phyloP scores from a whole-genome alignment of 1,140 invertebrate genomes.

The Tetragonula clypearis region DNA sequence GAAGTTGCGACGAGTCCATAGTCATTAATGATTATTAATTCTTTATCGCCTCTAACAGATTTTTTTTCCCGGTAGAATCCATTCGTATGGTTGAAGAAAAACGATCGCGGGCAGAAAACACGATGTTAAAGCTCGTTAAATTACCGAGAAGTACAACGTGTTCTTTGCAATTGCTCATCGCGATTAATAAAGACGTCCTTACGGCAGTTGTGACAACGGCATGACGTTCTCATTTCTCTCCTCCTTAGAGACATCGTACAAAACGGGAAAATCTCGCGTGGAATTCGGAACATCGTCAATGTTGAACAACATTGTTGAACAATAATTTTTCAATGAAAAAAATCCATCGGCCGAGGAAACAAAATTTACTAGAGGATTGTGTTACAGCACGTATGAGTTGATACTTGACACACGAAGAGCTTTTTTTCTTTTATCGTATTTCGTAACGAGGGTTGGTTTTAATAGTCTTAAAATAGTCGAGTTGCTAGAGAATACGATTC shows the following conservation, averaged over 20 bases:
- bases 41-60: conserved; percentile 65
- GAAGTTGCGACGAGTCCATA: conserved; percentile 71
- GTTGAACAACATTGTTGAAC: too few relatives aligned
- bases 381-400: not conserved
- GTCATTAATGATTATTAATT: conserved; percentile 76
- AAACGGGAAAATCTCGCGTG: not conserved
- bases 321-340: not conserved
- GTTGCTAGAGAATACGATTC: too few relatives aligned
- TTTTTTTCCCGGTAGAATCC: conserved; percentile 18
- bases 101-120: conserved; percentile 26
- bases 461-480: not conserved
- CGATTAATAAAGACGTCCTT: conserved; percentile 39
- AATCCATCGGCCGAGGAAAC: not conserved
- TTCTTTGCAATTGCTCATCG: not conserved
- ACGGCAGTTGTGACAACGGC: too few relatives aligned
- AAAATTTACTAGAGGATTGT: not conserved
- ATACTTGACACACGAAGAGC: not conserved
- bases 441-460: not conserved
- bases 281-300: not conserved
- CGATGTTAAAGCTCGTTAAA: not conserved
- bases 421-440: not conserved
- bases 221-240: not conserved
- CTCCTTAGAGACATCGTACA: not conserved
- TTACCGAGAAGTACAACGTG: not conserved
- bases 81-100: conserved; percentile 3